Conservation (phyloP, 2,797 vertebrate species). For the Cyclura pinguis region DNA sequence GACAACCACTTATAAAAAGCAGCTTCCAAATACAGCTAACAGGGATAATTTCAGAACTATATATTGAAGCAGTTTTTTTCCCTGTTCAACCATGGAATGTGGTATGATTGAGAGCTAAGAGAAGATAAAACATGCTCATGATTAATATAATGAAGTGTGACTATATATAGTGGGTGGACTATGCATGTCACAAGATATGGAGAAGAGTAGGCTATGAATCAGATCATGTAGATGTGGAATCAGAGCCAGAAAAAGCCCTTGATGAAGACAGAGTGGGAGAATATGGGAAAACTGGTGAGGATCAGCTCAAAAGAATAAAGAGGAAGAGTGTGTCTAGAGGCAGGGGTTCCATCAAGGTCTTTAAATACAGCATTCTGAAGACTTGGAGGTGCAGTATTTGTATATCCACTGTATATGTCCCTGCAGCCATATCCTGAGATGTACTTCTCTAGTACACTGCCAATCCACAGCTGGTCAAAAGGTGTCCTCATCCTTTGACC, state of each 20-base stretch:
- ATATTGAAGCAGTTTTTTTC: constrained; percentile 1
- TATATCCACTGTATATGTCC: not conserved
- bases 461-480: not conserved
- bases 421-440: not conserved
- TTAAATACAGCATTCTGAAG: not conserved
- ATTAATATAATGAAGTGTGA: constrained; percentile 44
- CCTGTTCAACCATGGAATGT: not conserved
- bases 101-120: not conserved
- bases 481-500: not conserved
- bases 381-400: not conserved
- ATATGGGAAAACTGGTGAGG: not conserved
- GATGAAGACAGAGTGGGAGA: not conserved
- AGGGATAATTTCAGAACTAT: not conserved
- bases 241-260: not conserved
- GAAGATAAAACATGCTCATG: constrained; percentile 20
- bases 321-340: too few relatives aligned
- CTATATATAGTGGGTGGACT: constrained; percentile 41
- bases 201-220: constrained; percentile 17
- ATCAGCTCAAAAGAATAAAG: not conserved
- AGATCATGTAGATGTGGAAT: constrained; percentile 13
- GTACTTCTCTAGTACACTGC: not conserved
- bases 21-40: constrained; percentile 3
- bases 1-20: not conserved
- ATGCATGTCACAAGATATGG: constrained; percentile 23
- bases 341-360: not conserved